Percentiles rank a stretch among this genome's conserved stretches.
These are phyloP conservation scores for Pitta sordida DNA, from an alignment of 2,113 vertebrate species.

Conservation along the genomic window DNA sequence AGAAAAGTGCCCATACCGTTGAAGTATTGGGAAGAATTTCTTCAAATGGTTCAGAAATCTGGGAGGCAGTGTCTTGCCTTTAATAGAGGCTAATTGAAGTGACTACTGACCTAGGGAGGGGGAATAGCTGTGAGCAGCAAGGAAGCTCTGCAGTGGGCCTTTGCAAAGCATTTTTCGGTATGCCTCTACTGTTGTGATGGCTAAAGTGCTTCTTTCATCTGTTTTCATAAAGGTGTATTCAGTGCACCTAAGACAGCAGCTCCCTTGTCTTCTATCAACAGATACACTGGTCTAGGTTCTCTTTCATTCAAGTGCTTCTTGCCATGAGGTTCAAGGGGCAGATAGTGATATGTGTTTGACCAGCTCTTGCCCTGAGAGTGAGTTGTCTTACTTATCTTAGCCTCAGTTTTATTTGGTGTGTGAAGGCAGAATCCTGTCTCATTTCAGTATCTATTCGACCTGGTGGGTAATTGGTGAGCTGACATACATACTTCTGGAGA, in stretches of 20 bases:
- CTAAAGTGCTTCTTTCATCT: background rate
- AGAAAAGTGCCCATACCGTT: background rate
- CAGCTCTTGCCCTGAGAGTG: background rate
- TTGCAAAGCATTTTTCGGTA: background rate
- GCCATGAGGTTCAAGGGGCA: too few relatives aligned
- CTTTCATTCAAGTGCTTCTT: constrained; percentile 45
- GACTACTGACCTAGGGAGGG: background rate
- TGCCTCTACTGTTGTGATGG: background rate
- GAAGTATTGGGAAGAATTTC: background rate
- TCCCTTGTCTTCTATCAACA: background rate
- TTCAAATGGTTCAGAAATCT: background rate
- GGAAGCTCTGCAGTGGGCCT: background rate
- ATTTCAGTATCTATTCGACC: background rate
- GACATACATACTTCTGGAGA: rapidly evolving
- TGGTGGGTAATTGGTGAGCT: background rate
- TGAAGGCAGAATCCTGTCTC: background rate
- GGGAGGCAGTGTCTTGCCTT: background rate
- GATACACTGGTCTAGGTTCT: background rate
- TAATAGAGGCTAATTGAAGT: background rate
- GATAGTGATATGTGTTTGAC: too few relatives aligned
- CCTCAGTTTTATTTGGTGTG: background rate
- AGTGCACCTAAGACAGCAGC: background rate
- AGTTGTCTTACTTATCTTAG: background rate
- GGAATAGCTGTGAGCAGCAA: background rate
- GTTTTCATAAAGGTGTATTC: background rate